These are phyloP conservation scores for Himalopsyche phryganea DNA, from an alignment of 1,140 invertebrate species.

Conservation along the genomic window DNA sequence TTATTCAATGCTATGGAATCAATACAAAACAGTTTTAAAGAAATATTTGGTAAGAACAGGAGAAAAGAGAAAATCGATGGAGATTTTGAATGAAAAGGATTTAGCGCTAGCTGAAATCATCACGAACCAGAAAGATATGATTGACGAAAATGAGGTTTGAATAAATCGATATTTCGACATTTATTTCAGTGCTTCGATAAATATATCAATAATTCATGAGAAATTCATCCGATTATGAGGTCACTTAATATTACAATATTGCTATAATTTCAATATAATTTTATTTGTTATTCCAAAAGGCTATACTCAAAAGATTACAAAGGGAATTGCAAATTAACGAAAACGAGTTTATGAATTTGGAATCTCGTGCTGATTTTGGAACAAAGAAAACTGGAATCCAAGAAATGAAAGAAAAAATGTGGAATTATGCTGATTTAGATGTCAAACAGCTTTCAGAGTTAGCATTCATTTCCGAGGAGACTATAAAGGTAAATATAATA, in stretches of 20 bases:
- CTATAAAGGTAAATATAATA: constrained; percentile 2
- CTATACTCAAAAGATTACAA: background rate
- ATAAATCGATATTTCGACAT: too few species aligned
- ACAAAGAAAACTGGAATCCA: constrained; percentile 3
- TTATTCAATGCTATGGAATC: background rate
- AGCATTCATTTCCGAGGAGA: background rate
- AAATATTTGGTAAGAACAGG: background rate
- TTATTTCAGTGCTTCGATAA: too few species aligned
- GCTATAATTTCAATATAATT: too few species aligned
- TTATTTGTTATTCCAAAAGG: too few species aligned
- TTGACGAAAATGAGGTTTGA: constrained; percentile 6
- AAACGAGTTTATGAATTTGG: constrained; percentile 3
- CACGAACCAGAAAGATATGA: constrained; percentile 7
- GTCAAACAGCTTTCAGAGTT: constrained; percentile 6
- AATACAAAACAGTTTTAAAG: constrained; percentile 14
- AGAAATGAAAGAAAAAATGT: constrained; percentile 5
- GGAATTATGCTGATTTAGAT: background rate
- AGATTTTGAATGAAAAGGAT: constrained; percentile 12
- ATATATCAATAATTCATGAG: too few species aligned
- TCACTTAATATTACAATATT: too few species aligned
- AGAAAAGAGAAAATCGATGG: constrained; percentile 9
- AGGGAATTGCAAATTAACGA: constrained; percentile 12
- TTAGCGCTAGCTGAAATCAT: constrained; percentile 11
- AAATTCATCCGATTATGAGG: too few species aligned
- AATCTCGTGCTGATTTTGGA: constrained; percentile 6